phyloP scores from a whole-genome alignment of 1,140 invertebrate species.

The Microplitis mediator region DNA sequence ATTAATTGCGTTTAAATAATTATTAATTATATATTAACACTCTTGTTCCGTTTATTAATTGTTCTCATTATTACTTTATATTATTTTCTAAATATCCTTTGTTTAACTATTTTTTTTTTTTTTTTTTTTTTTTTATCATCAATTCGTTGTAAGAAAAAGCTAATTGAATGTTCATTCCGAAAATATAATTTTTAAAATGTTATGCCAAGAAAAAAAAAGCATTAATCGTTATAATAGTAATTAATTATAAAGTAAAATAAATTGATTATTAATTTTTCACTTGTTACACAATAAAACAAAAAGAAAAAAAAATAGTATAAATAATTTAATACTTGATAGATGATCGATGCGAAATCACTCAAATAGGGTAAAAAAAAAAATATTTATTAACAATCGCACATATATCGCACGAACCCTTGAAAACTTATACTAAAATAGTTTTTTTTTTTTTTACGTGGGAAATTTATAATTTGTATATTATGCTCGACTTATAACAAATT shows the following conservation, averaged over 20 bases:
- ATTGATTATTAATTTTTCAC: neutral
- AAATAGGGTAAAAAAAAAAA: conserved; percentile 16
- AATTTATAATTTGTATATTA: neutral
- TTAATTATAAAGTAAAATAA: neutral
- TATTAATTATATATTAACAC: neutral
- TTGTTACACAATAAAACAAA: neutral
- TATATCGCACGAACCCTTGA: conserved; percentile 17
- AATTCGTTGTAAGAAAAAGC: conserved; percentile 12
- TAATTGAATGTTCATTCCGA: too few relatives aligned
- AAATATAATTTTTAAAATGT: too few relatives aligned
- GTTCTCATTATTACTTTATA: conserved; percentile 24
- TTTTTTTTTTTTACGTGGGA: neutral
- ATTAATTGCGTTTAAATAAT: neutral
- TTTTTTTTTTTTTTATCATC: conserved; percentile 17
- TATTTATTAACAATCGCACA: conserved; percentile 22
- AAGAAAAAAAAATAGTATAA: neutral
- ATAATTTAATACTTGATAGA: conserved; percentile 20
- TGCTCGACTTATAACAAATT: neutral
- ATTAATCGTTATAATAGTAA: neutral
- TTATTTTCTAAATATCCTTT: neutral
- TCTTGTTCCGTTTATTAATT: conserved; percentile 18
- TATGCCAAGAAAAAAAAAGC: too few relatives aligned
- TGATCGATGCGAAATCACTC: conserved; percentile 7
- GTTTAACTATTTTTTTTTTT: conserved; percentile 23
- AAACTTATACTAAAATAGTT: neutral